Evolutionary conservation across 2,113 vertebrate genomes (phyloP), one percentile per base, ranked within the genome.

Genomic region (Pelecanus crispus): DNA sequence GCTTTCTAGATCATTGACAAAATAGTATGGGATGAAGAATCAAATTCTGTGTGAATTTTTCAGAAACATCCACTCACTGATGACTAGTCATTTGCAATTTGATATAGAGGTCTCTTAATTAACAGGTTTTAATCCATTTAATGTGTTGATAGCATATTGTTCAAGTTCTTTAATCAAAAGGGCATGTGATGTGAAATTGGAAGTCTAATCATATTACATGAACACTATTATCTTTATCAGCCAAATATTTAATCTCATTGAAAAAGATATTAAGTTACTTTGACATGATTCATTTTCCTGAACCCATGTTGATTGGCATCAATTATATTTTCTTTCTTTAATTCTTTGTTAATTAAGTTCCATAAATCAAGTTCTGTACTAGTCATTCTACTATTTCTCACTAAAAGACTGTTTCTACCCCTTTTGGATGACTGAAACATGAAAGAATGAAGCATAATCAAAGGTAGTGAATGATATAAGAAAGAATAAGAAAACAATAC

Each of bases 91-190:
- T 96, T 93, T 85, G 15, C 28, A 87, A 90, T 75, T 82, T 88
- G 40, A 92, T 90, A 75, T 34, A 75, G 44, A 65, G n/a, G 80
- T 90, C 40, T 49, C 81, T 80, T 95, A 91, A 95, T 94, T 96
- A 96, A 82, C 44, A 86, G n/a, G 20, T 65, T 88, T 88, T 85
- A 95, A 95, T 96, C 36, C 50, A n/a, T 85, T 93, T 92, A 91
- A 81, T 29, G 24, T 80, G 66, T 92, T 90, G 84, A 88, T 92
- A 85, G 13, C 84, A 72, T 91, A 96, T 92, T 96, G 92, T 95
- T 94, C 62, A 75, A 85, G 31, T 88, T 90, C 71, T 94, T 96
- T 95, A 94, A 94, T 96, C 89, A 96, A 93, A 92, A 95, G 78
- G 22, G 81, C 65, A 62, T 86, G 21, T 73, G 70, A 93, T 82